Evolutionary conservation across 1,140 invertebrate species (phyloP).

Genomic region (Charaxes varanes): DNA sequence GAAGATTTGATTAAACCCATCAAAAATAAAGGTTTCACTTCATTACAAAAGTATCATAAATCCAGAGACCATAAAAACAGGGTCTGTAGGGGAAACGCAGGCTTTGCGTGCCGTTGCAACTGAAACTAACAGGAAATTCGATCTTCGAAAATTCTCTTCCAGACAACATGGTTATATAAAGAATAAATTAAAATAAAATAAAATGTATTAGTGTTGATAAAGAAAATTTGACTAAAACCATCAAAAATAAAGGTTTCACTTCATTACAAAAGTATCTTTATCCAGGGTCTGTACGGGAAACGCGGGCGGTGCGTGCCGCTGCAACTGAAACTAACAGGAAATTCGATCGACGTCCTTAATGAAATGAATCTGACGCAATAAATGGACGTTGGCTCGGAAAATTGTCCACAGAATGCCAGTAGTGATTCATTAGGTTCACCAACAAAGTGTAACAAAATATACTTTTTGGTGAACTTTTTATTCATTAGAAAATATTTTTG

Average conservation of each 20-base stretch:
- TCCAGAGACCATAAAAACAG: too few relatives aligned
- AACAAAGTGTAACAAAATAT: too few relatives aligned
- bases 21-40: background rate
- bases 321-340: slow-evolving; percentile 50
- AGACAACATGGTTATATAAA: too few relatives aligned
- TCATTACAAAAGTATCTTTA: too few relatives aligned
- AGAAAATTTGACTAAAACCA: slow-evolving; percentile 3
- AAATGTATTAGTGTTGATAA: background rate
- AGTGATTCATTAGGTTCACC: too few relatives aligned
- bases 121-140: slow-evolving; percentile 49
- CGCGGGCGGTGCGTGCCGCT: slow-evolving; percentile 34
- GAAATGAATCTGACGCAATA: slow-evolving; percentile 27
- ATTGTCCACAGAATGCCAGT: background rate
- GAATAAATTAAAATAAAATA: too few relatives aligned
- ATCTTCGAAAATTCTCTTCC: too few relatives aligned
- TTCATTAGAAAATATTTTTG: too few relatives aligned
- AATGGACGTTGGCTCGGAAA: background rate
- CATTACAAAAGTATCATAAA: too few relatives aligned
- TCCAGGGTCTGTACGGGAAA: slow-evolving; percentile 12
- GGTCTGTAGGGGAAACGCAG: slow-evolving; percentile 21
- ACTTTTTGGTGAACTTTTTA: too few relatives aligned
- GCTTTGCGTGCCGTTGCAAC: slow-evolving; percentile 38
- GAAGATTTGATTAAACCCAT: slow-evolving; percentile 1
- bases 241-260: background rate
- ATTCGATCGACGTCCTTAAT: slow-evolving; percentile 55